Evolutionary conservation across 2,113 vertebrate species (phyloP), one percentile per base, ranked within the genome.

Genomic region (Chaetorhynchus papuensis): DNA sequence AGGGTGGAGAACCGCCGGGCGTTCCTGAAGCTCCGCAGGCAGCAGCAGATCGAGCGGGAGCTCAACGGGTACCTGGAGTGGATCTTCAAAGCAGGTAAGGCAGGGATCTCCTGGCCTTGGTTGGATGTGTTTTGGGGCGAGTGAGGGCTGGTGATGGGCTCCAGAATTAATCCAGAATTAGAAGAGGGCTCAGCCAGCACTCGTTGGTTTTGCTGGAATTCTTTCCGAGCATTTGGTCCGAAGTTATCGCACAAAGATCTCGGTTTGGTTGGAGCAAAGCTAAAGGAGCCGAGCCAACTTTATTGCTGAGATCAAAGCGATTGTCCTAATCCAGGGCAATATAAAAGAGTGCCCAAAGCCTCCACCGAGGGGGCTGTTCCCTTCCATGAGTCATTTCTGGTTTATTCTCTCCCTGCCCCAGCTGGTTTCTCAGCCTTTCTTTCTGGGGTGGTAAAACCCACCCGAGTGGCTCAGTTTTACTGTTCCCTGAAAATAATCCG

Each of bases 61-160:
- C 98, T 99, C 33, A 99, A 99, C 0, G 99, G 99, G 0, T 99
- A 99, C 97, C 97, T 99, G 95, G 99, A 99, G 95, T 99, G 99
- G 99, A 99, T 99, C 96, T 99, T 99, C 96, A 99, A 99, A 98
- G 99, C 99, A 70, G 99, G 99, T 99, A 74, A 98, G 98, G 57
- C 68, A 68, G 42, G 37, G 5, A 4, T 1, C 49, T 30, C 26
- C 33, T 21, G 4, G 4, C 5, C 28, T 23, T 15, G 26, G 8
- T 6, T 33, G 50, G 3, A 0, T 6, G 5, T 20, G 37, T 27
- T 54, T 4, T 21, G 69, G 85, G 91, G 16, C n/a, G 18, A 6
- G 6, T 4, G 13, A 26, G 52, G 16, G 3, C 35, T 54, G 64
- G 3, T 19, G 76, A 5, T n/a, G 68, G 39, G 54, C 11, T 68